phyloP scores from a whole-genome alignment of 2,113 vertebrate species.

The Hippopotamus amphibius region DNA sequence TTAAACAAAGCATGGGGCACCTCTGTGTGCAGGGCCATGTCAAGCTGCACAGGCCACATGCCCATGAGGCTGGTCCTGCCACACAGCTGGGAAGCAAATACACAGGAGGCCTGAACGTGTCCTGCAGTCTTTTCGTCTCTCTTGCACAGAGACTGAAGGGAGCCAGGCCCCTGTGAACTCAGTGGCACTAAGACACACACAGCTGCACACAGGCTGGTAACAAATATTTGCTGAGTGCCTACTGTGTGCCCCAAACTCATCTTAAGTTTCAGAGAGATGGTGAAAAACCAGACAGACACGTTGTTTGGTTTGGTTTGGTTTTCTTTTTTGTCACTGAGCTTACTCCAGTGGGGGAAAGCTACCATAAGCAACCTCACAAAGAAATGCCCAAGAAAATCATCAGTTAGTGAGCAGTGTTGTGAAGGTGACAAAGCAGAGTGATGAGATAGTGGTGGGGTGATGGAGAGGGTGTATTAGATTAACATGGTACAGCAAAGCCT shows the following conservation, averaged over 20 bases:
- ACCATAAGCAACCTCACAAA: not conserved
- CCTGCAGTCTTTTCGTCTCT: not conserved
- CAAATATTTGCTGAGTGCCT: not conserved
- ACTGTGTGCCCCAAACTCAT: not conserved
- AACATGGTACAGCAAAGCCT: not conserved
- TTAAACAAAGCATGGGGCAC: not conserved
- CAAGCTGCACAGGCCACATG: not conserved
- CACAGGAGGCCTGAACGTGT: not conserved
- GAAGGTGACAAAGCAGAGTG: conserved; percentile 34
- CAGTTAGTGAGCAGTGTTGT: not conserved
- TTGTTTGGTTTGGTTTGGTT: not conserved
- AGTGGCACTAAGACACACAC: not conserved
- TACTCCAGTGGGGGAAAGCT: not conserved
- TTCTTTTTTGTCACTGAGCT: not conserved
- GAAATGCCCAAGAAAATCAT: not conserved
- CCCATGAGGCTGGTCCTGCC: not conserved
- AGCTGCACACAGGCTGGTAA: not conserved
- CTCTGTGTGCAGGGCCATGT: not conserved
- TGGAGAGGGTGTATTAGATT: not conserved
- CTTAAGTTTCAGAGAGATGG: not conserved
- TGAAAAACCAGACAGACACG: not conserved
- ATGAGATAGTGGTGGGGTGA: not conserved
- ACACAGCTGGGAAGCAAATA: not conserved
- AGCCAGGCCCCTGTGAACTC: not conserved
- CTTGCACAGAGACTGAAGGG: not conserved